Evolutionary conservation across 2,797 vertebrate genomes (phyloP).

Genomic region (Lophotriccus pileatus): DNA sequence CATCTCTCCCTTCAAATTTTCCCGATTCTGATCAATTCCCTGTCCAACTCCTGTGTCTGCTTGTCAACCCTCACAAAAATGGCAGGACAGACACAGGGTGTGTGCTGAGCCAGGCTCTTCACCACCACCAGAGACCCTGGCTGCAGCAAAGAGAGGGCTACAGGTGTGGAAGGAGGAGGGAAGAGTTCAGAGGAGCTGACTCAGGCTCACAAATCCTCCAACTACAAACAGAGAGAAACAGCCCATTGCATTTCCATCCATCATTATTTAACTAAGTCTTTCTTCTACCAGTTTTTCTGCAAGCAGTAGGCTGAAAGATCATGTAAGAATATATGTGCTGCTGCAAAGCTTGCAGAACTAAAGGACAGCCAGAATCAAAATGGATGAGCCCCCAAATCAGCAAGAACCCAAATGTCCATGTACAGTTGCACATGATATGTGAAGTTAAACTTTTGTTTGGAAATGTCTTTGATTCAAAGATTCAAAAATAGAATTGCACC

Average conservation of each 20-base stretch:
- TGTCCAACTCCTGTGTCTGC: neutral
- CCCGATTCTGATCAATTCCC: neutral
- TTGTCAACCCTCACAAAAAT: rapidly evolving
- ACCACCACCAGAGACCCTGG: too few relatives aligned
- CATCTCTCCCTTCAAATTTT: neutral
- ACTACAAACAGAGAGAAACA: neutral
- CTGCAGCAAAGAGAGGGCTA: neutral
- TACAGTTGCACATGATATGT: neutral
- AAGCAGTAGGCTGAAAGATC: neutral
- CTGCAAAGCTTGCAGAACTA: neutral
- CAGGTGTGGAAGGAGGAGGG: neutral
- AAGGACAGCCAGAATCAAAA: neutral
- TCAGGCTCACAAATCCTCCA: neutral
- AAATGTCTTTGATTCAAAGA: neutral
- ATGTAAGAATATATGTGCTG: neutral
- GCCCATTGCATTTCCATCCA: neutral
- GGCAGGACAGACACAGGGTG: neutral
- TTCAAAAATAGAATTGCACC: neutral
- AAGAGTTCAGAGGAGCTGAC: neutral
- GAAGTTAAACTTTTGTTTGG: neutral
- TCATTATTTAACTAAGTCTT: neutral
- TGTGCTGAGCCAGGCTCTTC: neutral
- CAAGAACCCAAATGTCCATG: neutral
- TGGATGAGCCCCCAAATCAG: neutral
- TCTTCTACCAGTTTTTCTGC: neutral